Evolutionary conservation across 2,113 vertebrate genomes (phyloP), one percentile per base, ranked within the genome.

Genomic region (Chaenogobius annularis): DNA sequence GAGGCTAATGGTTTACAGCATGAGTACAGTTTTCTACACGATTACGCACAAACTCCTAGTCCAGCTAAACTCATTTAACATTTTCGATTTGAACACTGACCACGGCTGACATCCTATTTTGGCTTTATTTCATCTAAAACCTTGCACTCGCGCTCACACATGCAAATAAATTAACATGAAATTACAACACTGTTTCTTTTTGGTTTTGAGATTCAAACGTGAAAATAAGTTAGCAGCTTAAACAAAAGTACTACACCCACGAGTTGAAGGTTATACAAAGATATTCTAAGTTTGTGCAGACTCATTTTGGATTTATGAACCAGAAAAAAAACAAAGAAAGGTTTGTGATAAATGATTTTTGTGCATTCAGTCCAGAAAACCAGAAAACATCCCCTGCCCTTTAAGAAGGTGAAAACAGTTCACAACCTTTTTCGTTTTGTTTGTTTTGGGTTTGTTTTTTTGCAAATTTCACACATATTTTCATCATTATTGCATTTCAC

Each of bases 161-260:
- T 90, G 88, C 88, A 92, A 90, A 92, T 90, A 92, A 91, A 88
- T 90, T 90, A 91, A 90, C 83, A 91, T 87, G 82, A 54, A 84
- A 90, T 83, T n/a, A 44, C 69, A 46, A 58, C 22, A 19, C 62
- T 0, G 48, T 73, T 76, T 31, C 52, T 72, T 82, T 89, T 87
- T 88, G 80, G 74, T 73, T 83, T 87, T 74, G 63, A 67, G 54
- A 72, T 83, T 78, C 69, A 72, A 88, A 77, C 55, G 63, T 78
- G 56, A 81, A 70, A 79, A 73, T 68, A 84, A 87, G 78, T 75
- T 91, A 91, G 88, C 90, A 91, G 88, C 85, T 85, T 85, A 80
- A 78, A 86, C 75, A 43, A 76, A 80, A 79, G 66, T 85, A 55
- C 83, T 85, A 83, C 82, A 89, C 82, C 74, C 78, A 76, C 78